phyloP scores from a whole-genome alignment of 1,140 invertebrate genomes.

The Atta colombica region DNA sequence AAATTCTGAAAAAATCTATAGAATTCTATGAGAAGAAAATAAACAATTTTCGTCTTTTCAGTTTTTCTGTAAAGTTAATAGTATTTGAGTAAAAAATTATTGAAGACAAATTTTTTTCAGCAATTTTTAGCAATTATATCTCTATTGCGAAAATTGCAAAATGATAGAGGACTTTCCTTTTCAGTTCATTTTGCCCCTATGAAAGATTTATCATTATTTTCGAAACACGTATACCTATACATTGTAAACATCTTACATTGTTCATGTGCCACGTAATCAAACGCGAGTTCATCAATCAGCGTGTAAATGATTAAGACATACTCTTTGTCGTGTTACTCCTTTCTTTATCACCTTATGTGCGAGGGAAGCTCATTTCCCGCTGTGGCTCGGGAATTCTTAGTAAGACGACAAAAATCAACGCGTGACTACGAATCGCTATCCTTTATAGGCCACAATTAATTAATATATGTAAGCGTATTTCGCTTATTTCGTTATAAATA shows the following conservation, averaged over 20 bases:
- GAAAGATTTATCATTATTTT: too few species aligned
- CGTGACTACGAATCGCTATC: neutral
- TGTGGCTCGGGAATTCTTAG: constrained; percentile 58
- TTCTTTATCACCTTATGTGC: constrained; percentile 7
- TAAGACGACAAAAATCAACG: constrained; percentile 43
- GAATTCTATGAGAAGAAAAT: too few species aligned
- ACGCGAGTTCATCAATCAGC: constrained; percentile 15
- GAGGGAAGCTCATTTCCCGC: constrained; percentile 24
- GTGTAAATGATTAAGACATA: constrained; percentile 50
- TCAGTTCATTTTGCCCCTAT: too few species aligned
- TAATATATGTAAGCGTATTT: constrained; percentile 16
- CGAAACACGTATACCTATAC: constrained; percentile 7
- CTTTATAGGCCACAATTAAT: constrained; percentile 21
- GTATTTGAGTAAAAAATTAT: too few species aligned
- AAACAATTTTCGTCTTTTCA: too few species aligned
- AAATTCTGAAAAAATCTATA: too few species aligned
- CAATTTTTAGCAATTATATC: too few species aligned
- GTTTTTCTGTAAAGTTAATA: too few species aligned
- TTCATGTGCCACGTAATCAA: constrained; percentile 52
- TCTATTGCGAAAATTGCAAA: too few species aligned
- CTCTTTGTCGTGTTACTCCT: constrained; percentile 11
- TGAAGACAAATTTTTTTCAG: too few species aligned
- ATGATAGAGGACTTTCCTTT: too few species aligned
- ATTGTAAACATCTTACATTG: constrained; percentile 37
- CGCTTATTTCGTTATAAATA: constrained; percentile 17